phyloP scores from a whole-genome alignment of 2,797 vertebrate species.

The Bradypus variegatus region DNA sequence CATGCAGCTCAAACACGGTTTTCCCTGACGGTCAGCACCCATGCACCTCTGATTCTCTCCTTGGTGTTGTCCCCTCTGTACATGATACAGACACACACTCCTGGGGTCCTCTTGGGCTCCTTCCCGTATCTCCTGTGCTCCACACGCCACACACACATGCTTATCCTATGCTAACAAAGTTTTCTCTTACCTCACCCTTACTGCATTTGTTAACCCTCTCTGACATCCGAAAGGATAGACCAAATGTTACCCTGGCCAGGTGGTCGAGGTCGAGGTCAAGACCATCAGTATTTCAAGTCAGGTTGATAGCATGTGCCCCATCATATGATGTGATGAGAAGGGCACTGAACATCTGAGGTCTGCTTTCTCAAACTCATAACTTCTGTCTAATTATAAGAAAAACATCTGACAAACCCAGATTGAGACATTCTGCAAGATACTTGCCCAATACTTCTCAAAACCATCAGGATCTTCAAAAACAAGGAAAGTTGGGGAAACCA shows the following conservation, averaged over 20 bases:
- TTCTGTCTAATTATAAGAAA: not conserved
- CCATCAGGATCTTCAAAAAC: no score
- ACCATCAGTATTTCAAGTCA: not conserved
- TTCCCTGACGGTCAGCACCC: no score
- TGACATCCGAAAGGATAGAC: not conserved
- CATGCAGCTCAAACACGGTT: no score
- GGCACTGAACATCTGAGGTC: not conserved
- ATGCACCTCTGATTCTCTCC: no score
- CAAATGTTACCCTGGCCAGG: not conserved
- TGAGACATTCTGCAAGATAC: not conserved
- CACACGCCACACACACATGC: no score
- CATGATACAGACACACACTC: no score
- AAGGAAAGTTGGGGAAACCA: not conserved
- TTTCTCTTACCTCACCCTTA: no score
- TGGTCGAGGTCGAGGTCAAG: not conserved
- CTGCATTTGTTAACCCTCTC: no score
- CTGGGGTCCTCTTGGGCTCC: no score
- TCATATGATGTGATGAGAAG: not conserved
- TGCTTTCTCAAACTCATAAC: not conserved
- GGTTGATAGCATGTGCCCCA: fast-evolving
- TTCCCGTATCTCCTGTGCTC: no score
- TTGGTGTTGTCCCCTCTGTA: not conserved
- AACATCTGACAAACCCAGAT: not conserved
- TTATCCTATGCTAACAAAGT: no score
- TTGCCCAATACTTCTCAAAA: no score